A percentile compares a stretch with the other conserved stretches of the same genome.
Evolutionary conservation across 2,888 invertebrate species (phyloP).

Genomic region (Aethes cnicana): DNA sequence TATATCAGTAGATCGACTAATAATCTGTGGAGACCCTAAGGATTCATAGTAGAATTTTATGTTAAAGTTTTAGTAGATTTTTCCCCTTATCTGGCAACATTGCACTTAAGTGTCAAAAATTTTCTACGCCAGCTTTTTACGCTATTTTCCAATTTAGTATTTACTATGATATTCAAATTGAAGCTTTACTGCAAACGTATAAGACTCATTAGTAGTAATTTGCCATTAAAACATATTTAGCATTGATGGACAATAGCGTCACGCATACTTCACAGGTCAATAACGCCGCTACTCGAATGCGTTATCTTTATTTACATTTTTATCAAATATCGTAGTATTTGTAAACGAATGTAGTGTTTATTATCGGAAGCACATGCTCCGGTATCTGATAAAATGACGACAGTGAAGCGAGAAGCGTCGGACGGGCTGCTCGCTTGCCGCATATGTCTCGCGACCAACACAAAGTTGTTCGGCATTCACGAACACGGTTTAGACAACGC

Average conservation of each 20-base stretch:
- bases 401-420: constrained; percentile 18
- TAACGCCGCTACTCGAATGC: constrained; percentile 11
- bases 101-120: not conserved
- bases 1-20: too few species aligned
- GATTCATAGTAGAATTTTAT: too few species aligned
- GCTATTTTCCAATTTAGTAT: not conserved
- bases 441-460: constrained; percentile 23
- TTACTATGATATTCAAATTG: not conserved
- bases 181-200: not conserved
- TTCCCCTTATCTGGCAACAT: not conserved
- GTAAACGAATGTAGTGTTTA: constrained; percentile 4
- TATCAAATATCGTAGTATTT: constrained; percentile 14
- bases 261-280: constrained; percentile 17
- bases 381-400: constrained; percentile 11
- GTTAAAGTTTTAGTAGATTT: not conserved
- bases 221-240: not conserved
- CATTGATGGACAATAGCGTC: not conserved
- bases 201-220: not conserved
- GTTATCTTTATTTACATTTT: constrained; percentile 28
- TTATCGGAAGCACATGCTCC: not conserved
- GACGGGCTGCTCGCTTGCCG: constrained; percentile 21
- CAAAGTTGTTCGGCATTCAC: constrained; percentile 8
- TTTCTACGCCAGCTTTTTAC: not conserved
- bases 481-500: constrained; percentile 19
- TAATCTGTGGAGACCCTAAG: too few species aligned